These are phyloP conservation scores for Setipinna tenuifilis DNA, from an alignment of 2,797 vertebrate genomes.

Conservation along the genomic window DNA sequence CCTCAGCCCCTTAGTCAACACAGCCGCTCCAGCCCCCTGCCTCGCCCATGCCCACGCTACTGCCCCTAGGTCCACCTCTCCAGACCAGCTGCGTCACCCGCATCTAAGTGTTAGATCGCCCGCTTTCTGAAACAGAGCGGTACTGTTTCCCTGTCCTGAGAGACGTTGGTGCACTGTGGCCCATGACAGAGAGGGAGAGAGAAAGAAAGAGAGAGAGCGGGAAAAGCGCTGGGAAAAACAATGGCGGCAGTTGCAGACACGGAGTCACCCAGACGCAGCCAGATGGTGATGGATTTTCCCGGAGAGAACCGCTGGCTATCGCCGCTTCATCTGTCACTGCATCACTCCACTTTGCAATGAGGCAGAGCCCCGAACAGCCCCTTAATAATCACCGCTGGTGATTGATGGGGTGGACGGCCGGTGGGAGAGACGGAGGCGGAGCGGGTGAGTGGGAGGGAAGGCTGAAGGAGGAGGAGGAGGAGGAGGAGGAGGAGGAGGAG, in stretches of 20 bases:
- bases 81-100: slow-evolving; percentile 2
- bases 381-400: slow-evolving; percentile 67
- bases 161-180: not conserved
- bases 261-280: slow-evolving; percentile 7
- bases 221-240: not conserved
- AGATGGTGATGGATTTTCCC: slow-evolving; percentile 21
- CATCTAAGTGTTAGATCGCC: not conserved
- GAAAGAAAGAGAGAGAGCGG: too few species aligned
- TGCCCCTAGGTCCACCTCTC: not conserved
- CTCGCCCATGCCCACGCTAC: not conserved
- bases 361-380: slow-evolving; percentile 70
- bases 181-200: not conserved
- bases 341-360: slow-evolving; percentile 63
- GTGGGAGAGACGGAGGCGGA: slow-evolving; percentile 37
- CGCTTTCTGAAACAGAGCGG: not conserved
- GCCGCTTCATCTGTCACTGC: slow-evolving; percentile 61
- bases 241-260: slow-evolving; percentile 13
- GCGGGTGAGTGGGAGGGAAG: not conserved
- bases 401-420: slow-evolving; percentile 52
- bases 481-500: too few species aligned
- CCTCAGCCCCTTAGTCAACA: not conserved
- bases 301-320: slow-evolving; percentile 39
- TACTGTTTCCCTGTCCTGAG: not conserved
- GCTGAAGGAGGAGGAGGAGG: too few species aligned
- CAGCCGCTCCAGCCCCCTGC: not conserved